Conservation (phyloP, 2,797 vertebrate genomes). For the Bucorvus abyssinicus region DNA sequence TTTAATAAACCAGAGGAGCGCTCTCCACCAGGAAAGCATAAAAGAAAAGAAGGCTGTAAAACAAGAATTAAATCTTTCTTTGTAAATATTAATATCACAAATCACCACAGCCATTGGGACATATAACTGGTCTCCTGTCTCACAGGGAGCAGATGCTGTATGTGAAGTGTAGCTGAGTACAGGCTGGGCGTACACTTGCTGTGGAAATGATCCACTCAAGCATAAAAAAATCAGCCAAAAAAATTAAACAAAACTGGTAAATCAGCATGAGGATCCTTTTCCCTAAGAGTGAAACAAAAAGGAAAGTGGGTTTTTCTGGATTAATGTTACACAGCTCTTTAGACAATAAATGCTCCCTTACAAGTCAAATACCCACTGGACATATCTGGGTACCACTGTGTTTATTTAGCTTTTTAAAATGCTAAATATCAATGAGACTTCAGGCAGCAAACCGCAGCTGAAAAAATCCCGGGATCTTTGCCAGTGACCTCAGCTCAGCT, state of each 20-base stretch:
- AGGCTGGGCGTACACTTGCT: background rate
- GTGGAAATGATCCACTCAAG: background rate
- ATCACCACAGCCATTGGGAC: background rate
- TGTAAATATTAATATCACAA: background rate
- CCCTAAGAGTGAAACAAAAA: background rate
- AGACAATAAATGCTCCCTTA: background rate
- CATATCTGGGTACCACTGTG: fast-evolving
- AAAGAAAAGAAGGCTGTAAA: background rate
- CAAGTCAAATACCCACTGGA: fast-evolving
- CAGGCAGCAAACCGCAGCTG: background rate
- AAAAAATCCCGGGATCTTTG: background rate
- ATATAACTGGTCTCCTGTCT: background rate
- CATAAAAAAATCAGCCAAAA: background rate
- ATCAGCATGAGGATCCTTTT: background rate
- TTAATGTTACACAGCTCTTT: background rate
- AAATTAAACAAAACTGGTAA: fast-evolving
- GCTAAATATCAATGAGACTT: background rate
- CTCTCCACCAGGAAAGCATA: background rate
- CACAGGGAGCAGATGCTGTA: fast-evolving
- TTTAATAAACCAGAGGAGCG: fast-evolving
- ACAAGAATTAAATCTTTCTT: background rate
- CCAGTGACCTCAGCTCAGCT: background rate
- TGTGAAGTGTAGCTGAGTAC: fast-evolving
- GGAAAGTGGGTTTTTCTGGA: background rate
- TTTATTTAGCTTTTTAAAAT: background rate